Conservation (phyloP, 2,797 vertebrate genomes). For the Poliocrania exsul region DNA sequence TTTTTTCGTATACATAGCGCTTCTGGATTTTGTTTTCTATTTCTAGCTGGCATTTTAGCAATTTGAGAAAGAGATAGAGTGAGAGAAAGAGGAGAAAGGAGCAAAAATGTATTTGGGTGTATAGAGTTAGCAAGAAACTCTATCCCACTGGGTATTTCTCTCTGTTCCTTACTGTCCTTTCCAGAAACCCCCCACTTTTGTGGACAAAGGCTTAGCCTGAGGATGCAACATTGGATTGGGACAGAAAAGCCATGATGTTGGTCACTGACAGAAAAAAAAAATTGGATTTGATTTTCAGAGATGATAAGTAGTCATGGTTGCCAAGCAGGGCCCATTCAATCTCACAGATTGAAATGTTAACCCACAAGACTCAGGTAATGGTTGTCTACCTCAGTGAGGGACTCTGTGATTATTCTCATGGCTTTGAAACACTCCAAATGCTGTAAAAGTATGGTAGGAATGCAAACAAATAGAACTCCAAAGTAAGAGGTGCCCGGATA, state of each 20-base stretch:
- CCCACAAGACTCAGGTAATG: rapidly evolving
- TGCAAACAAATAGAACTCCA: neutral
- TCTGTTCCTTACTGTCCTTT: neutral
- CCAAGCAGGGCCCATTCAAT: neutral
- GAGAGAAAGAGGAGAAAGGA: neutral
- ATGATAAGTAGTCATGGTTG: neutral
- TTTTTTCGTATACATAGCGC: neutral
- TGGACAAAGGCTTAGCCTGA: neutral
- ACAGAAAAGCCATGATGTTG: neutral
- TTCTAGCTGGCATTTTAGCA: neutral
- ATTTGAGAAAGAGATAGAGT: neutral
- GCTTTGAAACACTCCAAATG: neutral
- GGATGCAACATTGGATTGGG: neutral
- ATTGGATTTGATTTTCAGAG: neutral
- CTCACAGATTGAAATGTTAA: neutral
- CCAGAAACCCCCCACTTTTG: neutral
- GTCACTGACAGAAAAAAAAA: neutral
- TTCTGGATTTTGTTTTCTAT: neutral
- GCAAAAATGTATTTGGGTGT: neutral
- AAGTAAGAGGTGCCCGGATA: neutral
- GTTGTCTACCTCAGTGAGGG: neutral
- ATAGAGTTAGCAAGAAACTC: neutral
- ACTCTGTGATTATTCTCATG: neutral
- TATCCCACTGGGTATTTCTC: neutral
- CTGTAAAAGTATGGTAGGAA: neutral